Evolutionary conservation across 2,113 vertebrate genomes (phyloP).

Genomic region (Pituophis catenifer): DNA sequence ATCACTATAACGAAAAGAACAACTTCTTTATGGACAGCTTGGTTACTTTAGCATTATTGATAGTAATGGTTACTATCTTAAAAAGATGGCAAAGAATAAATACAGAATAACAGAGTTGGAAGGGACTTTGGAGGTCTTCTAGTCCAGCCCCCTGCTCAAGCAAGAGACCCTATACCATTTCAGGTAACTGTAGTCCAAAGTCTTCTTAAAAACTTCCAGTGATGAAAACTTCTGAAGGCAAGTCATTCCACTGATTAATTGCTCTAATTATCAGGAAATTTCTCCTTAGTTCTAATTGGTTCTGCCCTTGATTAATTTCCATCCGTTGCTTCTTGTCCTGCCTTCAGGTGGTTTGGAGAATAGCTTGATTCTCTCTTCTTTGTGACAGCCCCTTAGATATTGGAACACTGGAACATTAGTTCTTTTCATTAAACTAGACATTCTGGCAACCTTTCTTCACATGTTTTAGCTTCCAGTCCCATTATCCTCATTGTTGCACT

Average conservation of each 20-base stretch:
- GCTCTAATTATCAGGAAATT: no score
- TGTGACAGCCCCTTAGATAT: no score
- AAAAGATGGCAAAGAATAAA: neutral
- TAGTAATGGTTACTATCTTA: neutral
- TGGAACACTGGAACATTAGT: no score
- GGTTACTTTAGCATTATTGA: constrained; percentile 10
- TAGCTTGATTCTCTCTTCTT: no score
- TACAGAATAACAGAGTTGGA: neutral
- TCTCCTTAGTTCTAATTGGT: no score
- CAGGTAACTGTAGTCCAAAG: neutral
- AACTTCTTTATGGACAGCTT: neutral
- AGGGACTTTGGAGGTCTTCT: neutral
- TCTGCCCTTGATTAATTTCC: no score
- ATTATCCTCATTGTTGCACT: neutral
- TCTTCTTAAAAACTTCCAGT: no score
- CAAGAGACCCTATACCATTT: neutral
- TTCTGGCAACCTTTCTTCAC: neutral
- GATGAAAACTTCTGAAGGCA: no score
- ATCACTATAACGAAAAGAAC: neutral
- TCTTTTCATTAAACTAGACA: neutral
- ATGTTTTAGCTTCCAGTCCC: neutral
- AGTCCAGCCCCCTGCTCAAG: neutral
- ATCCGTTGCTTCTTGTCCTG: no score
- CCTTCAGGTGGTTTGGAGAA: no score
- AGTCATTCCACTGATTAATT: no score